Conservation (phyloP, 2,888 invertebrate species). For the Monoplex corrugatus region DNA sequence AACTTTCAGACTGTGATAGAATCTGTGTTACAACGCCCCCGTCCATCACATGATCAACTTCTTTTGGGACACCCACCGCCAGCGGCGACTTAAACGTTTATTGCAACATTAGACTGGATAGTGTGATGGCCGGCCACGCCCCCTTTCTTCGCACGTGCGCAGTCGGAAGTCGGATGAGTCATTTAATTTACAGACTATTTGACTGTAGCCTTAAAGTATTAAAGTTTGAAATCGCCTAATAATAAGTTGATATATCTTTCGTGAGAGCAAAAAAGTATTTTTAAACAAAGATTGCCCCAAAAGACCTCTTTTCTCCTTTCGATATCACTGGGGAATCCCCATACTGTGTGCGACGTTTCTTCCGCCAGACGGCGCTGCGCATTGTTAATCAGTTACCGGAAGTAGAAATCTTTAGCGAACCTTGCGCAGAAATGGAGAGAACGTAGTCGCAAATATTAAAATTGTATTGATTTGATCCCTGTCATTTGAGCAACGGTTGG, state of each 20-base stretch:
- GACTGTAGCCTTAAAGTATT: neutral
- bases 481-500: slow-evolving; percentile 59
- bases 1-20: too few relatives aligned
- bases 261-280: neutral
- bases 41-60: neutral
- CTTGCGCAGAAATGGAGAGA: slow-evolving; percentile 70
- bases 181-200: neutral
- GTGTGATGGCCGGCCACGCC: slow-evolving; percentile 26
- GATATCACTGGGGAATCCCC: slow-evolving; percentile 41
- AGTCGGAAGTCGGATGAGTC: slow-evolving; percentile 4
- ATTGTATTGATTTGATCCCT: slow-evolving; percentile 78
- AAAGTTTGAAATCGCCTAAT: neutral
- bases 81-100: neutral
- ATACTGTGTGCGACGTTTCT: neutral
- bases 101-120: neutral
- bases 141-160: slow-evolving; percentile 37
- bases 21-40: too few relatives aligned
- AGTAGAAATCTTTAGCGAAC: slow-evolving; percentile 57
- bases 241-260: too few relatives aligned
- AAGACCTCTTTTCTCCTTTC: slow-evolving; percentile 5
- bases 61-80: neutral
- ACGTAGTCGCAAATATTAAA: slow-evolving; percentile 77
- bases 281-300: neutral
- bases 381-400: slow-evolving; percentile 63
- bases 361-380: slow-evolving; percentile 41